phyloP scores from a whole-genome alignment of 1,140 invertebrate genomes.

The Zaprionus lachaisei region DNA sequence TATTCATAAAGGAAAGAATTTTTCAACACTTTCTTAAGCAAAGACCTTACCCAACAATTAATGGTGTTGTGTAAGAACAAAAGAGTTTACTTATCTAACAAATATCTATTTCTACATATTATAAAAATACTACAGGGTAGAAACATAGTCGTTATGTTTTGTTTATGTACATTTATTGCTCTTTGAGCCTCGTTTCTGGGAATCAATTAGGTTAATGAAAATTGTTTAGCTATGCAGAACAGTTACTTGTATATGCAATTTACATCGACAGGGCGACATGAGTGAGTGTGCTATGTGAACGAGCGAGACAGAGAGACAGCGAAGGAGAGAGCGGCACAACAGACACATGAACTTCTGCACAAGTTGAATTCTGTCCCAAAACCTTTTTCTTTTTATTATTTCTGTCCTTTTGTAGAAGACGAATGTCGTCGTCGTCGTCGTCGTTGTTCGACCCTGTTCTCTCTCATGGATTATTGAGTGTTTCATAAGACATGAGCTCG shows the following conservation, averaged over 20 bases:
- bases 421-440: neutral
- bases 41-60: neutral
- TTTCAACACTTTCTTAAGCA: no score
- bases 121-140: neutral
- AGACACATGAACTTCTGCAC: slow-evolving; percentile 12
- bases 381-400: neutral
- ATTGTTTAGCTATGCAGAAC: slow-evolving; percentile 64
- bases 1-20: no score
- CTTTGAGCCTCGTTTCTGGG: slow-evolving; percentile 4
- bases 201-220: slow-evolving; percentile 76
- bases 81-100: neutral
- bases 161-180: neutral
- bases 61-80: no score
- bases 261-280: slow-evolving; percentile 18
- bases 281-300: neutral
- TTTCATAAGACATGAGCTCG: slow-evolving; percentile 59
- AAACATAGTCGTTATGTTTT: neutral
- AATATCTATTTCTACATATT: neutral
- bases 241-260: slow-evolving; percentile 41
- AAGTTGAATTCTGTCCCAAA: slow-evolving; percentile 29
- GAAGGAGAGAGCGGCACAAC: neutral
- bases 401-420: slow-evolving; percentile 3
- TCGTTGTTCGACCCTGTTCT: slow-evolving; percentile 9
- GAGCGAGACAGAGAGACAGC: slow-evolving; percentile 10
- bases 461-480: slow-evolving; percentile 24